phyloP scores from a whole-genome alignment of 2,888 invertebrate genomes.

The Dendrolimus houi region DNA sequence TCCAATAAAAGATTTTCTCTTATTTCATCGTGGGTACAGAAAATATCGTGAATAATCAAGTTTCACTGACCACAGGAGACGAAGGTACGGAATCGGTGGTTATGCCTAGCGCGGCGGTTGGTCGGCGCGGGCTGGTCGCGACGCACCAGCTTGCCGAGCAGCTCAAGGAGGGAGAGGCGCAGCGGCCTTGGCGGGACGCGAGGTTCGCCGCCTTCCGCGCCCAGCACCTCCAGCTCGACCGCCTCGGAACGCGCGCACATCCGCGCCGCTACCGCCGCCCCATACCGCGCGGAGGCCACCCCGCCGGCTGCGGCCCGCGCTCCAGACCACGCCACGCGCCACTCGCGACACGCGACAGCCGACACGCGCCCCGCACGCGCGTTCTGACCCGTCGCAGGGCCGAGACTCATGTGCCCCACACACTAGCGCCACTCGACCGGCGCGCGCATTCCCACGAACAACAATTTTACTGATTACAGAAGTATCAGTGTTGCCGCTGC shows the following conservation, averaged over 20 bases:
- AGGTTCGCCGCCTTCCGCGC: slow-evolving; percentile 84
- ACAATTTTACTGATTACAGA: slow-evolving; percentile 18
- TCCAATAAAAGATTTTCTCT: not conserved
- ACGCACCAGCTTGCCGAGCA: slow-evolving; percentile 79
- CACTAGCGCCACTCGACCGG: slow-evolving; percentile 35
- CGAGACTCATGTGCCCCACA: slow-evolving; percentile 29
- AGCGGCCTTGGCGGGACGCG: slow-evolving; percentile 83
- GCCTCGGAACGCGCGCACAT: slow-evolving; percentile 89
- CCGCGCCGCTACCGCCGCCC: slow-evolving; percentile 82
- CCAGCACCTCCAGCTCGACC: slow-evolving; percentile 87
- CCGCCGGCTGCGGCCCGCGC: slow-evolving; percentile 38
- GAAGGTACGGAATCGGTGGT: slow-evolving; percentile 74
- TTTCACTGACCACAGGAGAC: slow-evolving; percentile 65
- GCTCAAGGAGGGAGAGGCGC: slow-evolving; percentile 80
- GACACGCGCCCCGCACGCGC: slow-evolving; percentile 39
- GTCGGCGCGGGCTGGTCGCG: slow-evolving; percentile 64
- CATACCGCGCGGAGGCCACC: slow-evolving; percentile 77
- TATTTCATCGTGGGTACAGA: slow-evolving; percentile 6
- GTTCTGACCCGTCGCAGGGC: slow-evolving; percentile 46
- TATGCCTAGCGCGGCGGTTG: slow-evolving; percentile 65
- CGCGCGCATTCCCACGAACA: slow-evolving; percentile 28
- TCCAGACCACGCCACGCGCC: slow-evolving; percentile 32
- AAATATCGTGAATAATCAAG: slow-evolving; percentile 20
- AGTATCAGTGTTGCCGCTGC: slow-evolving; percentile 35
- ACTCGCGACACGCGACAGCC: slow-evolving; percentile 20